A percentile compares a stretch with the other conserved stretches of the same genome.
Evolutionary conservation across 2,113 vertebrate genomes (phyloP).

Genomic region (Setophaga petechia): DNA sequence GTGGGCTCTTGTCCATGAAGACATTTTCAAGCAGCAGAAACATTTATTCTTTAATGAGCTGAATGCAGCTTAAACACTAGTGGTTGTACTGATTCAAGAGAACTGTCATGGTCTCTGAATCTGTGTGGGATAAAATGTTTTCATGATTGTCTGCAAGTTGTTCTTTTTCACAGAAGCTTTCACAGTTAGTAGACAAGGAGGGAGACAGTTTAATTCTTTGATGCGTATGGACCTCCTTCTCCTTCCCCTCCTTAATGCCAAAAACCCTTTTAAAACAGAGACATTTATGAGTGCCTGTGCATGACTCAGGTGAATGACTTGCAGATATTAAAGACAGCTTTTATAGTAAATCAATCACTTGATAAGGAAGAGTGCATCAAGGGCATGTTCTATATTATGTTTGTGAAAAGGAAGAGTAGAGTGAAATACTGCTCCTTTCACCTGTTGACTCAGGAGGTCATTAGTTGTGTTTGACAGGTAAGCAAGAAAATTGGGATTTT

Average conservation of each 20-base stretch:
- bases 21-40: background rate
- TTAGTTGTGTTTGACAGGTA: background rate
- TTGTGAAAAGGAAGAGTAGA: background rate
- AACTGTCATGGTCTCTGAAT: background rate
- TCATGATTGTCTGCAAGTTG: conserved; percentile 6
- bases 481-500: background rate
- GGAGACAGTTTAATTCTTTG: background rate
- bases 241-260: background rate
- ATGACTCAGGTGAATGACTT: conserved; percentile 54
- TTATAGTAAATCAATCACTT: conserved; percentile 36
- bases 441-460: background rate
- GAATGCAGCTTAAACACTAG: background rate
- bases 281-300: background rate
- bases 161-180: conserved; percentile 2
- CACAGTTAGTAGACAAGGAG: conserved; percentile 17
- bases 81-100: background rate
- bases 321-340: conserved; percentile 3
- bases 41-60: background rate
- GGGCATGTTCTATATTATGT: background rate
- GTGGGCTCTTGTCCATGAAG: background rate
- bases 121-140: conserved; percentile 48
- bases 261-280: conserved; percentile 20
- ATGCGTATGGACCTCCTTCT: background rate
- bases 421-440: background rate
- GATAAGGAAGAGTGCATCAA: background rate